Percentiles rank a stretch among this genome's conserved stretches.
These are phyloP conservation scores for Dynastes hyllus DNA, from an alignment of 2,888 invertebrate genomes.

Conservation along the genomic window DNA sequence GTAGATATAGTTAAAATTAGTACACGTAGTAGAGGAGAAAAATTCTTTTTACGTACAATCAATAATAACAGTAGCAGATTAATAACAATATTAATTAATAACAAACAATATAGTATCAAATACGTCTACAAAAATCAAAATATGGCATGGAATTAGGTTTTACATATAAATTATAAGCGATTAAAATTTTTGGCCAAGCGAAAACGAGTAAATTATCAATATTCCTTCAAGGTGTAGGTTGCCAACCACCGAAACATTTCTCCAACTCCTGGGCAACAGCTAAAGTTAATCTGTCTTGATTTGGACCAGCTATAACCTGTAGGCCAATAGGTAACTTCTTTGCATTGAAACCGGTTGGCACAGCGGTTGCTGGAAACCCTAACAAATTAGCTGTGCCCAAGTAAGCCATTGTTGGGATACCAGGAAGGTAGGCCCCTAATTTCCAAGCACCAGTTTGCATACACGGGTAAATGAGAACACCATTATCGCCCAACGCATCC, in stretches of 20 bases:
- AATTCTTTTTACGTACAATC: too few species aligned
- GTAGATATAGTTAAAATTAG: too few species aligned
- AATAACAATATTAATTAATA: background rate
- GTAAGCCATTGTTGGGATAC: slow-evolving; percentile 89
- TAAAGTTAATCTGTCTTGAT: slow-evolving; percentile 89
- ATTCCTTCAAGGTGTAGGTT: slow-evolving; percentile 73
- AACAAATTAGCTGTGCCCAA: slow-evolving; percentile 90
- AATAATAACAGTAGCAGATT: too few species aligned
- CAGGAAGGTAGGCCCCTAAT: slow-evolving; percentile 88
- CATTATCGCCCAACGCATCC: slow-evolving; percentile 86
- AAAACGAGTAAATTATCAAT: background rate
- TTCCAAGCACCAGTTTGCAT: slow-evolving; percentile 92
- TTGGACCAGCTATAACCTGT: slow-evolving; percentile 87
- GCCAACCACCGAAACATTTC: slow-evolving; percentile 93
- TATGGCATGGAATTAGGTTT: background rate
- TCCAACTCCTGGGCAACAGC: slow-evolving; percentile 93
- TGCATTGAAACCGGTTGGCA: slow-evolving; percentile 87
- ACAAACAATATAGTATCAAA: background rate
- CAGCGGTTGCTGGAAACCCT: slow-evolving; percentile 89
- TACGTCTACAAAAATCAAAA: background rate
- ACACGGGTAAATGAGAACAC: slow-evolving; percentile 90
- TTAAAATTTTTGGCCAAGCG: too few species aligned
- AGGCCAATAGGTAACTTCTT: slow-evolving; percentile 91
- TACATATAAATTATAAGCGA: too few species aligned
- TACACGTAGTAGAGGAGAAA: too few species aligned